Evolutionary conservation across 2,888 invertebrate species (phyloP).

Genomic region (Petrolisthes manimaculis): DNA sequence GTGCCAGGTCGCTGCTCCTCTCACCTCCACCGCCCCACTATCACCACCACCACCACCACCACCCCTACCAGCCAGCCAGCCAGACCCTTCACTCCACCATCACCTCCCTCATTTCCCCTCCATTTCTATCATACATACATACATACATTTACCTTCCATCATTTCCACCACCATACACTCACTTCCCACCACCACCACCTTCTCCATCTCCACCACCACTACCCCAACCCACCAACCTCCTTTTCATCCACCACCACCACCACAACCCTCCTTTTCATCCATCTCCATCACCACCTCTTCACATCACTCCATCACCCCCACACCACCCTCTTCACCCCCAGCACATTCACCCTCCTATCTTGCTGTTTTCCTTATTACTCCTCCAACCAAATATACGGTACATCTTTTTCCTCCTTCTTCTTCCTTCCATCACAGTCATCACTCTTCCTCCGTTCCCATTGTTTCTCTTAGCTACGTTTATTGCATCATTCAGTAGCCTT

Average conservation of each 20-base stretch:
- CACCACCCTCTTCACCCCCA: neutral
- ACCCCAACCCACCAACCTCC: neutral
- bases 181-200: neutral
- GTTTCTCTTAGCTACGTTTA: neutral
- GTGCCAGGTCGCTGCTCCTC: too few relatives aligned
- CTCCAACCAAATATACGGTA: too few relatives aligned
- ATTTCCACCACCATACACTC: neutral
- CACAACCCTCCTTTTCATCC: too few relatives aligned
- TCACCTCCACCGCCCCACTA: neutral
- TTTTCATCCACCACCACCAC: neutral
- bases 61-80: neutral
- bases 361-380: neutral
- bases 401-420: neutral
- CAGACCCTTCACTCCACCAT: neutral
- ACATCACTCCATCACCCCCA: neutral
- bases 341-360: neutral
- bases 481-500: neutral
- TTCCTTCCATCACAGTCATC: neutral
- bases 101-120: too few relatives aligned
- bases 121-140: neutral
- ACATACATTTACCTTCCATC: neutral
- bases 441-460: neutral
- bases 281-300: neutral
- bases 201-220: too few relatives aligned
- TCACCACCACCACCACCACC: neutral